Conservation (phyloP, 2,113 vertebrate species). For the Corydoras maculifer region DNA sequence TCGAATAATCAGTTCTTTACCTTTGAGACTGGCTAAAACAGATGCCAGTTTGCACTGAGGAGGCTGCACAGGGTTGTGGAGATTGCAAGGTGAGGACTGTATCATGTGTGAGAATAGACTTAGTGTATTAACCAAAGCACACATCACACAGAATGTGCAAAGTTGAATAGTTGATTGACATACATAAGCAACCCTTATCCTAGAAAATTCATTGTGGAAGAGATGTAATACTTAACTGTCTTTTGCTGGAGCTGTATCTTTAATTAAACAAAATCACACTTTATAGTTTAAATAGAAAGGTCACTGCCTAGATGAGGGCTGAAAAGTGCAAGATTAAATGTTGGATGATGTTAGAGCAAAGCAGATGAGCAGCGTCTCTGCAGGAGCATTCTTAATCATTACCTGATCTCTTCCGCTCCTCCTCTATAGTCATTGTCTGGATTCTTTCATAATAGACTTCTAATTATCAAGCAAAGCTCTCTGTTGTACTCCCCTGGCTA, state of each 20-base stretch:
- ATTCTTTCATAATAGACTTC: slow-evolving; percentile 46
- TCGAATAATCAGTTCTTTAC: slow-evolving; percentile 67
- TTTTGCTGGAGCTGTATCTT: not conserved
- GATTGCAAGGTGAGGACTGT: slow-evolving; percentile 16
- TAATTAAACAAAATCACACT: not conserved
- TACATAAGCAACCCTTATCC: no score
- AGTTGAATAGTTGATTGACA: no score
- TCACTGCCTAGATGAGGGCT: not conserved
- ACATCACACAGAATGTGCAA: no score
- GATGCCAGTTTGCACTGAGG: slow-evolving; percentile 53
- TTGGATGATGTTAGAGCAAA: slow-evolving; percentile 8
- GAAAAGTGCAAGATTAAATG: slow-evolving; percentile 21
- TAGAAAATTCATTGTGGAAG: no score
- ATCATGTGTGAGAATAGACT: slow-evolving; percentile 9
- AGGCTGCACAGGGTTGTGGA: not conserved
- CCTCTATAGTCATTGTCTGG: slow-evolving; percentile 42
- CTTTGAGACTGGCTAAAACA: slow-evolving; percentile 57
- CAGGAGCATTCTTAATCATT: slow-evolving; percentile 32
- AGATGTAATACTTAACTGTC: no score
- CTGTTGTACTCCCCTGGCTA: slow-evolving; percentile 45
- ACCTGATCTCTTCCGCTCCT: slow-evolving; percentile 35
- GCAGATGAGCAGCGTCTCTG: slow-evolving; percentile 23
- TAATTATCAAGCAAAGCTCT: slow-evolving; percentile 60
- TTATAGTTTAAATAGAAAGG: no score
- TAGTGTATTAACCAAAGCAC: no score